Evolutionary conservation across 2,797 vertebrate genomes (phyloP).

Genomic region (Notolabrus celidotus): DNA sequence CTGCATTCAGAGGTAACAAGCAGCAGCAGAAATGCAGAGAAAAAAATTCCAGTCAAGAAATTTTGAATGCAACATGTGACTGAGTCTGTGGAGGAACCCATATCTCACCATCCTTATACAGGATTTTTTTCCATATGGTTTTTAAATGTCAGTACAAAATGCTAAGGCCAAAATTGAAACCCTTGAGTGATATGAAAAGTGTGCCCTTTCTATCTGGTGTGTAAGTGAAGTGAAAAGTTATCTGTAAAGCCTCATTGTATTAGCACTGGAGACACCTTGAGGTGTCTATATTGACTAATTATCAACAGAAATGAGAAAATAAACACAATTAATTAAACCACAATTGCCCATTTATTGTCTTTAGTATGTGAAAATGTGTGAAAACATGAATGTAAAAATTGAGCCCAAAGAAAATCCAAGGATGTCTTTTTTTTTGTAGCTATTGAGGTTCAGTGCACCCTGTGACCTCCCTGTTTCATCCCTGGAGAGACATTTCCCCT

Average conservation of each 20-base stretch:
- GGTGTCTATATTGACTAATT: not conserved
- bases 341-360: not conserved
- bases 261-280: conserved; percentile 17
- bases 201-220: conserved; percentile 38
- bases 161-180: conserved; percentile 26
- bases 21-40: conserved; percentile 4
- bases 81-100: conserved; percentile 3
- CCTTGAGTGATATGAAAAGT: conserved; percentile 11
- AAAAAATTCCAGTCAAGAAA: conserved; percentile 20
- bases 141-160: conserved; percentile 49
- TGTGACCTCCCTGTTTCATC: conserved; percentile 2
- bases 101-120: conserved; percentile 9
- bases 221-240: conserved; percentile 15
- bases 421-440: not conserved
- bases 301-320: not conserved
- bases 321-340: not conserved
- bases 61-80: conserved; percentile 18
- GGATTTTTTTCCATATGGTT: conserved; percentile 15
- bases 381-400: not conserved
- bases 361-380: not conserved
- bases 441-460: not conserved
- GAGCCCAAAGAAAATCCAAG: not conserved
- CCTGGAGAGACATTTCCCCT: conserved; percentile 1
- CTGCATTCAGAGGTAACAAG: conserved; percentile 9
- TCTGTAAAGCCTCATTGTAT: conserved; percentile 17